Base-by-base conservation (phyloP, 92 coral and sea anemone genomes). In the Palythoa grandis region DNA sequence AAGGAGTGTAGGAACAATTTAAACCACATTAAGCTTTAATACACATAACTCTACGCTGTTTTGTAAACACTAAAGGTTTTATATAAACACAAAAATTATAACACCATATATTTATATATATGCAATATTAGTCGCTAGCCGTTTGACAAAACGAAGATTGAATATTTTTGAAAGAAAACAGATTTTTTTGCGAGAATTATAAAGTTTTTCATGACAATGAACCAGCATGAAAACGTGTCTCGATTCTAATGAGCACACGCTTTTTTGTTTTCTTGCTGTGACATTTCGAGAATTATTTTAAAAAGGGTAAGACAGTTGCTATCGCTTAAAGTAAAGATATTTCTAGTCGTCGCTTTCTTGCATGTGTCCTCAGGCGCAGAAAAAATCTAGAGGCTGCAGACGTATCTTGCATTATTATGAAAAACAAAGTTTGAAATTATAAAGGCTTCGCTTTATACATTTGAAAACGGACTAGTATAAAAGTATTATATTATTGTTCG, bases 51-150 rank as follows among this genome's bases (percentile, higher is more conserved):
- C 74, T 22, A 80, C 15, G 63, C 60, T 79, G 74, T 56, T 80
- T 80, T 40, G 73, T 63, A 80, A 63, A 80, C 73, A 79, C 5
- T 65, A 14, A 20, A 68, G 39, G 20, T 66, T 80, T 67, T 66
- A 22, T 48, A 66, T 47, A 20, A 80, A 80, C 74, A 80, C 40
- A 43, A 43, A 38, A 65, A 80, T 66, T 47, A 80, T 80, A 16
- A 25, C 23, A 80, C 24, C 15, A 65, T 15, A 20, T 7, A 10
- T n/a, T 17, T 15, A 53, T 6, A 54, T 65, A 16, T 35, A 63
- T 17, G 0, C 74, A 11, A 63, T 43, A 52, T 25, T 73, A 54
- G 17, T 53, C 54, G 54, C 56, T 39, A 65, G 61, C 40, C 82
- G 17, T 69, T 9, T 40, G 15, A 66, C 6, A 23, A 80, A 78